Percentiles rank a stretch among this genome's conserved stretches.
Evolutionary conservation across 2,113 vertebrate species (phyloP).

Genomic region (Sinocyclocheilus anshuiensis): DNA sequence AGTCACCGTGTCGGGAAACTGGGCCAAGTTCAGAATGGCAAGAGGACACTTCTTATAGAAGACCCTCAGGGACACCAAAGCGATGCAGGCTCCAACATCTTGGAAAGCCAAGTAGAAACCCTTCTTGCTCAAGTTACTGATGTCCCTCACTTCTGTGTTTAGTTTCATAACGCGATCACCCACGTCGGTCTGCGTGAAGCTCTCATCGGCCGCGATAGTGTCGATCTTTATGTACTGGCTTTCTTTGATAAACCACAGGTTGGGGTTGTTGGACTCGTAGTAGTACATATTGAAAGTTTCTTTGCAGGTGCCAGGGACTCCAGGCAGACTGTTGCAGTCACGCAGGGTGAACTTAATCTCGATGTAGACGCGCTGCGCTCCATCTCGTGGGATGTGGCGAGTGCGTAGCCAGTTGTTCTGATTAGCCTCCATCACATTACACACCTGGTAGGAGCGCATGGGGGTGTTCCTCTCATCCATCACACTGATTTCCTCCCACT

Average conservation of each 20-base stretch:
- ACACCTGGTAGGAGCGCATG: constrained; percentile 83
- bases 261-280: constrained; percentile 81
- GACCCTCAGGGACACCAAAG: constrained; percentile 81
- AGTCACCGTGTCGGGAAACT: constrained; percentile 82
- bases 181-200: constrained; percentile 84
- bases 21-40: constrained; percentile 79
- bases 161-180: constrained; percentile 84
- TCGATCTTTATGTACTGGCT: constrained; percentile 84
- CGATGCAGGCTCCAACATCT: constrained; percentile 83
- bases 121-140: constrained; percentile 81
- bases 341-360: constrained; percentile 86
- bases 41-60: constrained; percentile 85
- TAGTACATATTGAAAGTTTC: constrained; percentile 88
- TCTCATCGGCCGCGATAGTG: constrained; percentile 84
- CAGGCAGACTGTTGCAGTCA: constrained; percentile 84
- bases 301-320: constrained; percentile 83
- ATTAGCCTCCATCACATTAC: constrained; percentile 82
- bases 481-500: constrained; percentile 87
- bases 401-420: constrained; percentile 85
- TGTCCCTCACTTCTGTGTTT: constrained; percentile 82
- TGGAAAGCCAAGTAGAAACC: constrained; percentile 86
- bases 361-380: constrained; percentile 81
- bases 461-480: constrained; percentile 84
- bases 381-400: constrained; percentile 77
- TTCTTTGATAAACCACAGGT: constrained; percentile 82